phyloP scores from a whole-genome alignment of 2,113 vertebrate genomes.

The Tamias sibiricus region DNA sequence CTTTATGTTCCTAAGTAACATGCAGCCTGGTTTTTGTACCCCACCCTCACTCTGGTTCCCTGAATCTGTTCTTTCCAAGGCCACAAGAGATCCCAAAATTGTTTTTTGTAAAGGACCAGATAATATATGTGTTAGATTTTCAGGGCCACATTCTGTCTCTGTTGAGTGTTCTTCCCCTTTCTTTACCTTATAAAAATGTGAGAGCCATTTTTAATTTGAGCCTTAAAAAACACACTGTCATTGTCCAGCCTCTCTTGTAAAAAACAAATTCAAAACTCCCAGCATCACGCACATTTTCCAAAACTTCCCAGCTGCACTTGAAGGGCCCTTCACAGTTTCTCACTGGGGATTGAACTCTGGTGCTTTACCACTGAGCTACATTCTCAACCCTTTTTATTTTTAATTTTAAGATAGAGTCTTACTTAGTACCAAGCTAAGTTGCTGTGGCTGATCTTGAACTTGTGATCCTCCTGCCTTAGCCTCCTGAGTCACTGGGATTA shows the following conservation, averaged over 20 bases:
- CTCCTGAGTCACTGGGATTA: too few relatives aligned
- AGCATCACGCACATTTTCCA: neutral
- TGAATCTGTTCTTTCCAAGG: neutral
- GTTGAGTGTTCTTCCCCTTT: neutral
- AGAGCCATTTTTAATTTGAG: neutral
- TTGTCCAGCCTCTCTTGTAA: neutral
- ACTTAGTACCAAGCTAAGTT: too few relatives aligned
- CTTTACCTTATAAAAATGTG: neutral
- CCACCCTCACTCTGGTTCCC: neutral
- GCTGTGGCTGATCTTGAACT: too few relatives aligned
- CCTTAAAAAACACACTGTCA: neutral
- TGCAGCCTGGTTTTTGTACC: neutral
- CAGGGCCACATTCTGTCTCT: neutral
- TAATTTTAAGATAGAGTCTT: too few relatives aligned
- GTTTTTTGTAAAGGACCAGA: neutral
- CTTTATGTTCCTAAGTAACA: neutral
- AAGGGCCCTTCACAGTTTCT: neutral
- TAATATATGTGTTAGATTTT: neutral
- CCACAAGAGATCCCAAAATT: neutral
- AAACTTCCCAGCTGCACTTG: neutral
- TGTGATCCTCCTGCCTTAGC: too few relatives aligned
- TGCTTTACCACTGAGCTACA: too few relatives aligned
- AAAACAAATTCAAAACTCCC: neutral
- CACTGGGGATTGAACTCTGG: too few relatives aligned
- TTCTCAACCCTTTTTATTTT: too few relatives aligned